phyloP scores from a whole-genome alignment of 2,113 vertebrate genomes.

The Sigmodon hispidus region DNA sequence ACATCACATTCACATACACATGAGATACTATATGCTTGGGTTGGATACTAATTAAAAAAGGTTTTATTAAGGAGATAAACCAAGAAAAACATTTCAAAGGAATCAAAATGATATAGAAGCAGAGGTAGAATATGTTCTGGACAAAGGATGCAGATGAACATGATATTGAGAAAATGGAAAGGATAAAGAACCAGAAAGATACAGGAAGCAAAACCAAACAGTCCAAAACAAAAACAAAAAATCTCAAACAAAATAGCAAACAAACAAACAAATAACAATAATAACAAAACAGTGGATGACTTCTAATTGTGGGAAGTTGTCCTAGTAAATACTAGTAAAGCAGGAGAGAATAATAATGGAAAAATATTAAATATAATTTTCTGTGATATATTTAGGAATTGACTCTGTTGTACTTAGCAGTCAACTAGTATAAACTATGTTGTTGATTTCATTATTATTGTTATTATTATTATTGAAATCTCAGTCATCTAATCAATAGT shows the following conservation, averaged over 20 bases:
- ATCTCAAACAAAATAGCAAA: not conserved
- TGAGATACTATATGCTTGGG: not conserved
- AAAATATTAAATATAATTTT: slow-evolving; percentile 24
- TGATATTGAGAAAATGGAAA: not conserved
- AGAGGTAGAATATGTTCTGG: not conserved
- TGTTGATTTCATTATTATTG: not conserved
- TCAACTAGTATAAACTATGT: not conserved
- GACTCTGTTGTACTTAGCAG: not conserved
- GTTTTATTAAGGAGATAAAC: not conserved
- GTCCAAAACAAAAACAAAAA: not conserved
- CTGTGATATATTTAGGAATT: not conserved
- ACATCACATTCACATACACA: not conserved
- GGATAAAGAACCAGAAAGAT: not conserved
- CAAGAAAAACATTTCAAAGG: slow-evolving; percentile 2
- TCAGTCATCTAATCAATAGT: not conserved
- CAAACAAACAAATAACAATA: not conserved
- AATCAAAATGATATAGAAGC: not conserved
- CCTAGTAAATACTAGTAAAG: not conserved
- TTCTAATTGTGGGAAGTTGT: not conserved
- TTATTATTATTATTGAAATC: not conserved
- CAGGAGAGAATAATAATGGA: not conserved
- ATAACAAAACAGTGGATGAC: not conserved
- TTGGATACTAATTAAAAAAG: not conserved
- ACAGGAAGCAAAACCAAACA: not conserved
- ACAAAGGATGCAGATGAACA: not conserved